Evolutionary conservation across 2,113 vertebrate genomes (phyloP).

Genomic region (Phaethon lepturus): DNA sequence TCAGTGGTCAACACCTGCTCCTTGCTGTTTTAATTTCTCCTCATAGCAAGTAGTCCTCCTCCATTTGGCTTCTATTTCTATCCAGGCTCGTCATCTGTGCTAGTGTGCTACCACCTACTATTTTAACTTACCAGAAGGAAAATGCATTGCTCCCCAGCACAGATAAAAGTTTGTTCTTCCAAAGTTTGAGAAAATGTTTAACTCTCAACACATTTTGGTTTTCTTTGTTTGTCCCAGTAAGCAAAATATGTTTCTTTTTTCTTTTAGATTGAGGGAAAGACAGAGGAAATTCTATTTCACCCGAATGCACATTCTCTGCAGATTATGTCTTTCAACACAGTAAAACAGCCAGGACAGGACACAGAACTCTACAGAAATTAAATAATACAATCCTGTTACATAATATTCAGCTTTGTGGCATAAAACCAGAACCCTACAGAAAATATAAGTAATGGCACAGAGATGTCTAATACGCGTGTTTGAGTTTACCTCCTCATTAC

Average conservation of each 20-base stretch:
- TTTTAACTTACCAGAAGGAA: not conserved
- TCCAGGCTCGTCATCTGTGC: not conserved
- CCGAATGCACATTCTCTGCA: not conserved
- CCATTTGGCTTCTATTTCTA: not conserved
- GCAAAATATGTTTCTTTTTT: not conserved
- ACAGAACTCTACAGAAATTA: not conserved
- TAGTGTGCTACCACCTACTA: not conserved
- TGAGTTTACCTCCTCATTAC: not conserved
- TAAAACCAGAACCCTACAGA: not conserved
- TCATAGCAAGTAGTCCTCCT: not conserved
- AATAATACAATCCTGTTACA: not conserved
- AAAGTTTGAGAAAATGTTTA: not conserved
- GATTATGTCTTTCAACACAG: not conserved
- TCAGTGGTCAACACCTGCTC: not conserved
- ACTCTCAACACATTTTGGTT: not conserved
- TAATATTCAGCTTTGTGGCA: not conserved
- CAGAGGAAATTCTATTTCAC: not conserved
- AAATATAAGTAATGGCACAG: not conserved
- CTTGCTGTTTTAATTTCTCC: conserved; percentile 23
- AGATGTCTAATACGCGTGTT: not conserved
- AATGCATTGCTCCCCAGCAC: not conserved
- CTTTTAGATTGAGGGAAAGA: not conserved
- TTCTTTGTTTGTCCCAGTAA: not conserved
- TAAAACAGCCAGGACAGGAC: not conserved
- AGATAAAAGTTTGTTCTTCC: not conserved